phyloP scores from a whole-genome alignment of 2,888 invertebrate species.

The Dasysyrphus albostriatus region DNA sequence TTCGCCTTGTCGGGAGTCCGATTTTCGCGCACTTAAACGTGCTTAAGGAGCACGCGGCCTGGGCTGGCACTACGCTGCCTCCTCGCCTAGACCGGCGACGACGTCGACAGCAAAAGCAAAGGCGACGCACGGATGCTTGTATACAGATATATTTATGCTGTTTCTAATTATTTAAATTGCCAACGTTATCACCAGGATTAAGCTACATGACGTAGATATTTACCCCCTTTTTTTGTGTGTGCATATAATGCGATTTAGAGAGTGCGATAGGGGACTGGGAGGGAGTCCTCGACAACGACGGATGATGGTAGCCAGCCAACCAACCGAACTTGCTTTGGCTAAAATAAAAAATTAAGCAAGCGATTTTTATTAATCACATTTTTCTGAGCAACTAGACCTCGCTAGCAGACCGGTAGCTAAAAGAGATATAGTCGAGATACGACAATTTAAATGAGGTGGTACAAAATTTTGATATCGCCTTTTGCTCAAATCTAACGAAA shows the following conservation, averaged over 20 bases:
- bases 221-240: conserved; percentile 10
- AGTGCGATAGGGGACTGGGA: not conserved
- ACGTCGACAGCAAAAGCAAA: too few species aligned
- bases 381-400: conserved; percentile 34
- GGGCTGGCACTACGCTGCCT: not conserved
- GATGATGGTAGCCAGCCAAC: conserved; percentile 27
- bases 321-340: conserved; percentile 37
- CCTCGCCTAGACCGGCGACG: not conserved
- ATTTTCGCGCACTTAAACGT: conserved; percentile 68
- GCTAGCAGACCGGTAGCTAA: conserved; percentile 33
- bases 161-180: conserved; percentile 75
- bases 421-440: conserved; percentile 30
- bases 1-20: conserved; percentile 56
- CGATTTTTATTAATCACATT: conserved; percentile 46
- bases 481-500: not conserved
- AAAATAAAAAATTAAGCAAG: conserved; percentile 14
- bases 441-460: not conserved
- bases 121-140: conserved; percentile 34
- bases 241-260: conserved; percentile 5
- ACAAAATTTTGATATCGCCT: not conserved
- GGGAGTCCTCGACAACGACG: conserved; percentile 50
- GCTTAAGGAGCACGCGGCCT: conserved; percentile 46
- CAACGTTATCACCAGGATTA: conserved; percentile 69
- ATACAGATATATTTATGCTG: conserved; percentile 62
- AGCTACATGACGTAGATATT: conserved; percentile 63